Base-by-base conservation (phyloP, 2,797 vertebrate species). In the Tenualosa thibaudeaui region DNA sequence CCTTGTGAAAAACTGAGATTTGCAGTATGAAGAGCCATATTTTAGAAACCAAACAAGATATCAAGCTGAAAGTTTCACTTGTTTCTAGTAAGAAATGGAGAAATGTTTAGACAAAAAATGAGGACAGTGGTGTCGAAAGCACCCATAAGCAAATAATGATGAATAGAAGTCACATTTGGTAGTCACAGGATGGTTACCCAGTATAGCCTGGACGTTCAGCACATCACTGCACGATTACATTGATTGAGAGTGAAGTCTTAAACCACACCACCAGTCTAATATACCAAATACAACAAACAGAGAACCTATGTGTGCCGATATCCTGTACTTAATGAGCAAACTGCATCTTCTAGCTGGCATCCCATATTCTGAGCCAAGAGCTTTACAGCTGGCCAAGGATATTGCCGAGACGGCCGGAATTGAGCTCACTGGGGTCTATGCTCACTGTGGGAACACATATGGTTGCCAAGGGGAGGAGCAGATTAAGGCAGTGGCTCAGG, bases 361-460 rank as follows among this genome's bases (percentile, higher is more conserved):
- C 62, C 90, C 90, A 9, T 93, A 96, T 87, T 90, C 90, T 0
- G 93, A 96, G 0, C 93, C 95, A 0, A 85, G 78, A 0, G 95
- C 96, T 0, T 56, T 97, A 31, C 10, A 24, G 0, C 87, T 97
- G 90, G 96, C 96, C 0, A 88, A 89, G 50, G 91, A 93, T 82
- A 93, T 97, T 12, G 86, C 90, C 0, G 17, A 84, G 86, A 88
- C 93, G 0, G 86, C 91, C 53, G 92, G 92, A 2, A 92, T 97
- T 91, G 91, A 94, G 9, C 90, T 97, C 7, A 95, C 90, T 0
- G 97, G 97, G 17, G 90, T 97, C 51, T 97, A 97, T 0, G 95
- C 95, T 2, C 96, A 97, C 91, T 97, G 97, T 40, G 97, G 97
- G 81, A 95, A 97, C 93, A 94, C 94, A 53, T 97, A 97, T 19